Percentiles rank a stretch among this genome's conserved stretches.
phyloP scores from a whole-genome alignment of 1,140 invertebrate genomes.

The Cheumatopsyche charites region DNA sequence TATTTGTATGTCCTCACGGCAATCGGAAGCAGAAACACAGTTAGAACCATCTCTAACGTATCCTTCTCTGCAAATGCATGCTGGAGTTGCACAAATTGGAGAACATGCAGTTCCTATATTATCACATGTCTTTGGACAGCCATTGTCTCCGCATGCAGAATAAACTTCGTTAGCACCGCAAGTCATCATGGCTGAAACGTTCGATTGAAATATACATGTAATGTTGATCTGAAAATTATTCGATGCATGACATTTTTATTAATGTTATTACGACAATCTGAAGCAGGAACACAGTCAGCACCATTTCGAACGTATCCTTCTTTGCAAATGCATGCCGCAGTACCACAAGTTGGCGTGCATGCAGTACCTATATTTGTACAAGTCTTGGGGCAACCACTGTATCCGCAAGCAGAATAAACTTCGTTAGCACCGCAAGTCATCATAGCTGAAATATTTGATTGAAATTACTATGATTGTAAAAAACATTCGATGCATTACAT shows the following conservation, averaged over 20 bases:
- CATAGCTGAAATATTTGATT: too few relatives aligned
- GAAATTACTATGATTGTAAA: too few relatives aligned
- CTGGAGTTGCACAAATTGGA: background rate
- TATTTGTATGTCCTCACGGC: too few relatives aligned
- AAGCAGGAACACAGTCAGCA: background rate
- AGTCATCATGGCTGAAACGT: background rate
- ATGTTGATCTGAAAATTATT: too few relatives aligned
- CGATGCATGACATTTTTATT: background rate
- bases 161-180: slow-evolving; percentile 20
- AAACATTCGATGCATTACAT: too few relatives aligned
- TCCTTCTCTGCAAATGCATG: background rate
- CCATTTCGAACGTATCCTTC: background rate
- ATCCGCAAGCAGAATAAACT: too few relatives aligned
- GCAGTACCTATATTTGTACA: too few relatives aligned
- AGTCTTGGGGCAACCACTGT: too few relatives aligned
- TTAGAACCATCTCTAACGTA: background rate
- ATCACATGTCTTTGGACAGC: slow-evolving; percentile 32
- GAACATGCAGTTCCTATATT: background rate
- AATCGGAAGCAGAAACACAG: background rate
- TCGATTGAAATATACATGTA: too few relatives aligned
- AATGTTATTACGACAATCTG: background rate
- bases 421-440: too few relatives aligned
- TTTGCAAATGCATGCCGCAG: too few relatives aligned
- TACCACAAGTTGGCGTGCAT: too few relatives aligned
- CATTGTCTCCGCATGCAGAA: slow-evolving; percentile 30